A percentile compares a stretch with the other conserved stretches of the same genome.
Conservation (phyloP, 2,113 vertebrate species). For the Salvator merianae region DNA sequence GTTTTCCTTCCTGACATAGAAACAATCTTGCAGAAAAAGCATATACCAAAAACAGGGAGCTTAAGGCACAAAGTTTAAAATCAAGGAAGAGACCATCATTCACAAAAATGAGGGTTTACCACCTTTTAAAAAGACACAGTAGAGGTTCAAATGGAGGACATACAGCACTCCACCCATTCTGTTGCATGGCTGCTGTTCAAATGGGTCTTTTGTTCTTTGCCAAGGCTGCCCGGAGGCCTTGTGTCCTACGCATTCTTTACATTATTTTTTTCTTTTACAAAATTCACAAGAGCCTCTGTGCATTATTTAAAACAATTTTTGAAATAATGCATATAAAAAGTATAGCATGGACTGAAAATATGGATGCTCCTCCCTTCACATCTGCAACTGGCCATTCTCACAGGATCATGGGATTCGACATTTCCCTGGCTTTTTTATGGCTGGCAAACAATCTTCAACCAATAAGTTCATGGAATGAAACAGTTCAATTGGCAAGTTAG, state of each 20-base stretch:
- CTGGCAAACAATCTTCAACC: conserved; percentile 19
- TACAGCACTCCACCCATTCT: too few species aligned
- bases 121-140: not conserved
- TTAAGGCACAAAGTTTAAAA: not conserved
- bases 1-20: not conserved
- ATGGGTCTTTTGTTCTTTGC: not conserved
- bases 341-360: not conserved
- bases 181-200: too few species aligned
- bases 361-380: not conserved
- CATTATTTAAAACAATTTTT: conserved; percentile 22
- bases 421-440: conserved; percentile 12
- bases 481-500: not conserved
- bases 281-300: too few species aligned
- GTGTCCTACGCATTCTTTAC: too few species aligned
- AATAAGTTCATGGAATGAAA: conserved; percentile 12
- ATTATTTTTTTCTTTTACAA: too few species aligned
- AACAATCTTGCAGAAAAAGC: not conserved
- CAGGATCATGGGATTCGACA: conserved; percentile 8
- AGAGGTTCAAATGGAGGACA: not conserved
- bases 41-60: not conserved
- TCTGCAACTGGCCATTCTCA: conserved; percentile 8
- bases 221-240: not conserved
- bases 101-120: not conserved
- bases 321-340: not conserved
- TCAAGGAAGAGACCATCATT: not conserved